These are phyloP conservation scores for Chloroclysta siterata DNA, from an alignment of 2,888 invertebrate genomes.

Conservation along the genomic window DNA sequence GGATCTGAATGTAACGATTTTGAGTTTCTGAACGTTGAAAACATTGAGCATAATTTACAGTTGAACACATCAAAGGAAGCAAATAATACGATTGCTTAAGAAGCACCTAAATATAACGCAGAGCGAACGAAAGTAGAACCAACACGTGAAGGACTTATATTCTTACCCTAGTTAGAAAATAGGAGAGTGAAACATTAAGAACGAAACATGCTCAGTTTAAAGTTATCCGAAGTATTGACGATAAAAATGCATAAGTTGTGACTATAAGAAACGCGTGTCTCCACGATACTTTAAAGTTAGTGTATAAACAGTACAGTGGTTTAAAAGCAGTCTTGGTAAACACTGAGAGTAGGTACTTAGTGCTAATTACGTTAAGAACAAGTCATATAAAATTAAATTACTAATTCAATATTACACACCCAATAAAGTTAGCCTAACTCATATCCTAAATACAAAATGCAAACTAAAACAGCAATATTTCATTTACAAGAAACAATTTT, in stretches of 20 bases:
- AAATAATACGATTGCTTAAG: slow-evolving; percentile 56
- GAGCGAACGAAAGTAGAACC: slow-evolving; percentile 33
- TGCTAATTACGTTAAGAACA: slow-evolving; percentile 76
- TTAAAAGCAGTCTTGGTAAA: slow-evolving; percentile 85
- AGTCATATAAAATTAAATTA: slow-evolving; percentile 79
- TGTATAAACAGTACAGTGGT: slow-evolving; percentile 80
- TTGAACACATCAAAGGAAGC: slow-evolving; percentile 81
- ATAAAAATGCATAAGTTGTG: slow-evolving; percentile 83
- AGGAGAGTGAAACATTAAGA: slow-evolving; percentile 63
- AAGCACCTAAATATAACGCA: slow-evolving; percentile 54
- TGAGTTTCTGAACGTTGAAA: slow-evolving; percentile 54
- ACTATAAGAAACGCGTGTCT: slow-evolving; percentile 74
- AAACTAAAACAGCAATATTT: slow-evolving; percentile 83
- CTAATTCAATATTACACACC: slow-evolving; percentile 74
- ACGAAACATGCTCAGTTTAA: slow-evolving; percentile 64
- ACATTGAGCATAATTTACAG: slow-evolving; percentile 76
- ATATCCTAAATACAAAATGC: slow-evolving; percentile 82
- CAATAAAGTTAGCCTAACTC: slow-evolving; percentile 65
- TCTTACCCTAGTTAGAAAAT: slow-evolving; percentile 64
- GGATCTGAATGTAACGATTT: slow-evolving; percentile 41
- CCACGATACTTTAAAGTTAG: slow-evolving; percentile 66
- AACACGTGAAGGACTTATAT: slow-evolving; percentile 36
- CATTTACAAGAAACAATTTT: slow-evolving; percentile 82
- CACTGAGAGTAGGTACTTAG: slow-evolving; percentile 83
- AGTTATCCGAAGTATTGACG: slow-evolving; percentile 76